Conservation (phyloP, 2,888 invertebrate species). For the Junonia oenone region DNA sequence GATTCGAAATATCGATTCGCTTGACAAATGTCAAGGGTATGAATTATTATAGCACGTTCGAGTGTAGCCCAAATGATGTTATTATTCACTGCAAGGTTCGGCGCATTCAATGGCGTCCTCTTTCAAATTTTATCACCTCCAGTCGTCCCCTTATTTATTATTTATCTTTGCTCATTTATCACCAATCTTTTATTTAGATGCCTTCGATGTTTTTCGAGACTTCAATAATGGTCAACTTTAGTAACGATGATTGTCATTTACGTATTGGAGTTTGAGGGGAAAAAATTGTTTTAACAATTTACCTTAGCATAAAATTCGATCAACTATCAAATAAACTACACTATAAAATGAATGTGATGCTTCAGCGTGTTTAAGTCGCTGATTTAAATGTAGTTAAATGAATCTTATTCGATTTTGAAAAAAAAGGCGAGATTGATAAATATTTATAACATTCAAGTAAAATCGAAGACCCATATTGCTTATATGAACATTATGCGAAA, state of each 20-base stretch:
- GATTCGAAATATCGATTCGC: neutral
- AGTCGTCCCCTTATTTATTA: slow-evolving; percentile 1
- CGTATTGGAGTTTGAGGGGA: neutral
- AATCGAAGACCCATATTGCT: too few species aligned
- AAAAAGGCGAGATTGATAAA: too few species aligned
- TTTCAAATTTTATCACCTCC: neutral
- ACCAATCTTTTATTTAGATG: neutral
- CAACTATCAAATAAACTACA: too few species aligned
- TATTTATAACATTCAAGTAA: too few species aligned
- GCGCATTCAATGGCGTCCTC: neutral
- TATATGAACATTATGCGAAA: too few species aligned
- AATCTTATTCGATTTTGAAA: too few species aligned
- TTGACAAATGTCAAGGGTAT: neutral
- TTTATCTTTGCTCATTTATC: neutral
- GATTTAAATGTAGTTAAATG: too few species aligned
- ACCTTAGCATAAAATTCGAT: too few species aligned
- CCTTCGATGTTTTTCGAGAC: neutral
- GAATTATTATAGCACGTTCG: neutral
- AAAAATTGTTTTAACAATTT: too few species aligned
- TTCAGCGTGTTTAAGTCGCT: too few species aligned
- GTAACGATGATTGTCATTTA: neutral
- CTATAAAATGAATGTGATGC: too few species aligned
- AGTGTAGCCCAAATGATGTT: neutral
- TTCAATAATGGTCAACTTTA: neutral
- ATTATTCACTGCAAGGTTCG: neutral